These are phyloP conservation scores for Rhabdophis nuchalis DNA, from an alignment of 2,797 vertebrate species.

Conservation along the genomic window DNA sequence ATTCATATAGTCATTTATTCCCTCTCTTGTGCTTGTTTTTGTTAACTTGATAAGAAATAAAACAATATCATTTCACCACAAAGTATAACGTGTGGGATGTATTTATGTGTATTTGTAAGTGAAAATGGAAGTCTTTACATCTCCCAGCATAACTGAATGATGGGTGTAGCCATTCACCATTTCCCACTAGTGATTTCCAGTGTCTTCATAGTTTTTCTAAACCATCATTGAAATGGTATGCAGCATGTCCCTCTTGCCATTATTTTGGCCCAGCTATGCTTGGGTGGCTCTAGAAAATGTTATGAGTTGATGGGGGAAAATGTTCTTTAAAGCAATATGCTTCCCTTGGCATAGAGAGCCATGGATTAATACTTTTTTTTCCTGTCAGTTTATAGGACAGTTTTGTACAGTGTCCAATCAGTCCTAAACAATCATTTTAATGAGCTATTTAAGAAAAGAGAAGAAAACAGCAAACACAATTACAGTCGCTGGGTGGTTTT, in stretches of 20 bases:
- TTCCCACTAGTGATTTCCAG: not conserved
- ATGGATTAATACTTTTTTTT: not conserved
- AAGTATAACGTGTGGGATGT: not conserved
- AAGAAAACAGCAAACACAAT: not conserved
- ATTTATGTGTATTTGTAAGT: not conserved
- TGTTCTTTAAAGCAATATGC: not conserved
- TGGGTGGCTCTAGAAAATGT: not conserved
- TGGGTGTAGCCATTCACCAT: not conserved
- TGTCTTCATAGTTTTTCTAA: not conserved
- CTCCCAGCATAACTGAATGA: not conserved
- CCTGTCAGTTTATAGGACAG: not conserved
- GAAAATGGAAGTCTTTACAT: not conserved
- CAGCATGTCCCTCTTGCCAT: not conserved
- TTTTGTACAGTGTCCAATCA: not conserved
- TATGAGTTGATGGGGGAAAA: not conserved
- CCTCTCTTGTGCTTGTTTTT: not conserved
- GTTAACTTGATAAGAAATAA: not conserved
- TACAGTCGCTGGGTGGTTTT: not conserved
- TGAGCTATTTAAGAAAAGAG: not conserved
- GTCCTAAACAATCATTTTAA: not conserved
- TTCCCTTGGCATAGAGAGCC: not conserved
- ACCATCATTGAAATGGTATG: not conserved
- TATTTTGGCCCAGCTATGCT: not conserved
- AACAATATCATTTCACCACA: not conserved
- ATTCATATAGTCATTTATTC: not conserved